Conservation (phyloP, 2,797 vertebrate genomes). For the Aviceda leuphotes region DNA sequence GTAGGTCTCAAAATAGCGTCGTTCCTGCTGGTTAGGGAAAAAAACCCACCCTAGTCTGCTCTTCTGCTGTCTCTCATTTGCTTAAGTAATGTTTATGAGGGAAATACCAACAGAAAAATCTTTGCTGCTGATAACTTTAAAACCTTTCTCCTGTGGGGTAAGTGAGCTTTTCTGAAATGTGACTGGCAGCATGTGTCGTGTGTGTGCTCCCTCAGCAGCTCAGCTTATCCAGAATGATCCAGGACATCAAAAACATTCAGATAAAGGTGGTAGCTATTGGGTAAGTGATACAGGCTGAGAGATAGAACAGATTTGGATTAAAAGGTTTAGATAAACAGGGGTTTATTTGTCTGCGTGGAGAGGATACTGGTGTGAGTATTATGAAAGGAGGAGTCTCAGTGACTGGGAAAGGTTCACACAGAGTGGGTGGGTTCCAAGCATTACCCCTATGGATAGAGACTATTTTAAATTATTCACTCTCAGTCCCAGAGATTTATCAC, state of each 20-base stretch:
- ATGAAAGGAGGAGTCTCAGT: neutral
- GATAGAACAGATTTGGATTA: neutral
- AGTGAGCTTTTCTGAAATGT: rapidly evolving
- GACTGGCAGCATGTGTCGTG: neutral
- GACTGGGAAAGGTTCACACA: neutral
- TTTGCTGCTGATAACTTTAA: neutral
- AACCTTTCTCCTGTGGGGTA: neutral
- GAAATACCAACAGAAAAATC: neutral
- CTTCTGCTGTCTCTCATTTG: neutral
- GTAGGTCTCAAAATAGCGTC: rapidly evolving
- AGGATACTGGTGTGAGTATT: neutral
- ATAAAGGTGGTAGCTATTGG: neutral
- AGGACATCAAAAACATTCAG: neutral
- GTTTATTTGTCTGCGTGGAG: neutral
- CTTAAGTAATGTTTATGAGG: neutral
- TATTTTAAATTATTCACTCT: conserved; percentile 22
- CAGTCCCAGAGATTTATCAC: conserved; percentile 4
- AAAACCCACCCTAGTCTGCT: neutral
- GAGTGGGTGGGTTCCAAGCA: neutral
- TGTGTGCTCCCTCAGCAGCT: neutral
- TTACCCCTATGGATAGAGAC: neutral
- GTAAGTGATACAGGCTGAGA: neutral
- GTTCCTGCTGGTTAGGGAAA: neutral
- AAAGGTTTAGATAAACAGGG: neutral
- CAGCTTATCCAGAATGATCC: neutral